phyloP scores from a whole-genome alignment of 2,113 vertebrate species.

The Acanthochromis polyacanthus region DNA sequence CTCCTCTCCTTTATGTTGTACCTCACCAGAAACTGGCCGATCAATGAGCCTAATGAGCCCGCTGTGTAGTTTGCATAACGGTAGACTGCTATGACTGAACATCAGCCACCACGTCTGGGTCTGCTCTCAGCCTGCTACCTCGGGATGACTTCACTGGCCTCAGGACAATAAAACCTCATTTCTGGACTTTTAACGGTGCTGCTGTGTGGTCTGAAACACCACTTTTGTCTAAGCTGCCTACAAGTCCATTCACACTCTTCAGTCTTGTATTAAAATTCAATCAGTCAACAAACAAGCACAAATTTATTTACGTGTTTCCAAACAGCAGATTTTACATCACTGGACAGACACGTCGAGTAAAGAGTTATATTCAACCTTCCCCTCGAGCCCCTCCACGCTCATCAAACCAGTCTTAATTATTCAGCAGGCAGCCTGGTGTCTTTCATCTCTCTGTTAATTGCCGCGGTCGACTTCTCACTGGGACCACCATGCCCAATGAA shows the following conservation, averaged over 20 bases:
- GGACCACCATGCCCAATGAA: constrained; percentile 73
- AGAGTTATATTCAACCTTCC: constrained; percentile 49
- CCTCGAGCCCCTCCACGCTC: constrained; percentile 65
- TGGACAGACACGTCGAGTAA: constrained; percentile 51
- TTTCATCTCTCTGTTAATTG: constrained; percentile 86
- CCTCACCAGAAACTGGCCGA: constrained; percentile 35
- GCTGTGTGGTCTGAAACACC: neutral
- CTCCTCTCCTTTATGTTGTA: constrained; percentile 54
- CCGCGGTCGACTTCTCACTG: constrained; percentile 79
- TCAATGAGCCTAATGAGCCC: constrained; percentile 58
- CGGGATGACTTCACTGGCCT: constrained; percentile 14
- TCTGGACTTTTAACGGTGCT: neutral
- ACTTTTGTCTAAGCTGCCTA: constrained; percentile 7
- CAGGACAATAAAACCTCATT: constrained; percentile 20
- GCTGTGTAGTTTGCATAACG: constrained; percentile 51
- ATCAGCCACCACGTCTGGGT: constrained; percentile 25
- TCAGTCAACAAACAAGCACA: constrained; percentile 18
- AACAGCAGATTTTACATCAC: constrained; percentile 32
- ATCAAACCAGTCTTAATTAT: constrained; percentile 84
- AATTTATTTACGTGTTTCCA: constrained; percentile 21
- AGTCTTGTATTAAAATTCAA: constrained; percentile 11
- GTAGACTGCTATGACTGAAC: constrained; percentile 23
- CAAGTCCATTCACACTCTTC: neutral
- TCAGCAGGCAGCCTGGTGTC: constrained; percentile 80
- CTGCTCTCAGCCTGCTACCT: constrained; percentile 6